Percentiles rank a stretch among this genome's conserved stretches.
phyloP scores from a whole-genome alignment of 2,797 vertebrate genomes.

The Clamator glandarius region DNA sequence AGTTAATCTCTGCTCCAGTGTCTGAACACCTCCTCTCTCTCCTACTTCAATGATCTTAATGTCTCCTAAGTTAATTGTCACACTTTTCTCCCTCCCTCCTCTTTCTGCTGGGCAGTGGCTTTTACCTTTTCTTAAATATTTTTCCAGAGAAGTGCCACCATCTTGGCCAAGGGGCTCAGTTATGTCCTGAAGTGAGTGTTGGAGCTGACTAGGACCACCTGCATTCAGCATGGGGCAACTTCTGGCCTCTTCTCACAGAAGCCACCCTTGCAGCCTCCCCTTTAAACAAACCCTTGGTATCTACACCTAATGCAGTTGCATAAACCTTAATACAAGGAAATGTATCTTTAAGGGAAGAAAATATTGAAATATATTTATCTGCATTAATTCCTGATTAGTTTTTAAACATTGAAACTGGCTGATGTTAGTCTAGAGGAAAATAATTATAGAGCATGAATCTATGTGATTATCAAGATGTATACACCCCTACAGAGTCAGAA shows the following conservation, averaged over 20 bases:
- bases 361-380: neutral
- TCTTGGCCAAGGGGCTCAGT: neutral
- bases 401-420: neutral
- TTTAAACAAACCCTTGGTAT: neutral
- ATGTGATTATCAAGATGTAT: neutral
- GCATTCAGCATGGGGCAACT: rapidly evolving
- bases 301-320: neutral
- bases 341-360: neutral
- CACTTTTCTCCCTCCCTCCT: neutral
- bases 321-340: neutral
- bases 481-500: neutral
- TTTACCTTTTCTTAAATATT: neutral
- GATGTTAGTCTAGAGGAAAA: neutral
- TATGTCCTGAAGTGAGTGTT: rapidly evolving
- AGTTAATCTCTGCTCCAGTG: neutral
- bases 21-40: neutral
- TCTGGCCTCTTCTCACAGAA: neutral
- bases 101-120: neutral
- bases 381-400: neutral
- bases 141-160: neutral
- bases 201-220: neutral
- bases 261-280: rapidly evolving
- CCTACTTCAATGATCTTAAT: neutral
- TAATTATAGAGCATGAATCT: neutral
- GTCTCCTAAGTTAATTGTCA: neutral